phyloP scores from a whole-genome alignment of 2,113 vertebrate species.

The Cnemophilus loriae region DNA sequence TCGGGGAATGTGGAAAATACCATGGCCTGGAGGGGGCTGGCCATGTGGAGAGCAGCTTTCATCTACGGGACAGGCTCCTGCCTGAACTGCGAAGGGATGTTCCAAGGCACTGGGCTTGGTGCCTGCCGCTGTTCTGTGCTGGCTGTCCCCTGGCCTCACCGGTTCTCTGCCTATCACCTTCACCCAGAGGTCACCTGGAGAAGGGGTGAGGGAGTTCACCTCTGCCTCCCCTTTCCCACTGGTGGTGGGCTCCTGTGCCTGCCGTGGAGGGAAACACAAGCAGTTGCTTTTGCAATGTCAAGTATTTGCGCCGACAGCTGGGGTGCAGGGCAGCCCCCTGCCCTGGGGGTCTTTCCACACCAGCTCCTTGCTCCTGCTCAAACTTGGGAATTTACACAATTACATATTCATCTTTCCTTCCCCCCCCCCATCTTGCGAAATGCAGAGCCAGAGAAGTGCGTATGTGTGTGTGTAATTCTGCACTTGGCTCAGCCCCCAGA shows the following conservation, averaged over 20 bases:
- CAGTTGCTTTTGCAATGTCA: background rate
- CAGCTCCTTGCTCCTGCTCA: accelerated
- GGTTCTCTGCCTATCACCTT: background rate
- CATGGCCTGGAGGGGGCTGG: background rate
- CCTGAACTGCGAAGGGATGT: background rate
- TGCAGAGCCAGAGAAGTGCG: background rate
- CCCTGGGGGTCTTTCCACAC: background rate
- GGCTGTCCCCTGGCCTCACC: background rate
- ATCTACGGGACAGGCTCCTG: background rate
- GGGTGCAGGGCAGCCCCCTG: accelerated
- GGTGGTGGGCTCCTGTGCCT: background rate
- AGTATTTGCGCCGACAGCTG: background rate
- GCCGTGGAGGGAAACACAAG: background rate
- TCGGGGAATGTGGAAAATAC: conserved; percentile 37
- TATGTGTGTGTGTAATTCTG: background rate
- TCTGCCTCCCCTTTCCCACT: background rate
- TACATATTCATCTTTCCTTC: background rate
- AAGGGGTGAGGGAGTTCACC: background rate
- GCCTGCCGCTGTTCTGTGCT: accelerated
- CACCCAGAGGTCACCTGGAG: background rate
- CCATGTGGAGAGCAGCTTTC: background rate
- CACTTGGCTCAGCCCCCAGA: background rate
- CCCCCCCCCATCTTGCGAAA: background rate
- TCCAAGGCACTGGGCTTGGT: accelerated
- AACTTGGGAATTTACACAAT: background rate